These are phyloP conservation scores for Nestor notabilis DNA, from an alignment of 2,113 vertebrate species.

Conservation along the genomic window DNA sequence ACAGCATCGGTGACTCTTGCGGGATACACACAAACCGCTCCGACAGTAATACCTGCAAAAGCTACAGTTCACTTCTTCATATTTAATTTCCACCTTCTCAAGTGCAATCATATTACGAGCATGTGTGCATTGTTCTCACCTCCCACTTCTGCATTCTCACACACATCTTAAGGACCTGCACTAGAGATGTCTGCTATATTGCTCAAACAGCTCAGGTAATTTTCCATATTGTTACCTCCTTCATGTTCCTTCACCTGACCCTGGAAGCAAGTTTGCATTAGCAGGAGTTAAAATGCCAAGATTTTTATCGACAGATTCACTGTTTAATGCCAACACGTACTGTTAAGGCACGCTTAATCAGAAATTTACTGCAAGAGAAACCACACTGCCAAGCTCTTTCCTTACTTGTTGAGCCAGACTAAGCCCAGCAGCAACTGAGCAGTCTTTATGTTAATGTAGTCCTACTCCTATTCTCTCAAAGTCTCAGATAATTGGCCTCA, in stretches of 20 bases:
- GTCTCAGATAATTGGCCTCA: neutral
- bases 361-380: neutral
- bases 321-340: neutral
- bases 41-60: conserved; percentile 84
- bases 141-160: neutral
- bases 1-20: conserved; percentile 87
- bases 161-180: neutral
- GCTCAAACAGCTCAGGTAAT: neutral
- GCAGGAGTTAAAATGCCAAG: neutral
- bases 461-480: neutral
- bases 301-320: neutral
- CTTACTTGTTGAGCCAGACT: neutral
- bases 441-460: neutral
- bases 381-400: neutral
- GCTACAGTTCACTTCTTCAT: neutral
- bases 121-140: neutral
- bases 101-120: neutral
- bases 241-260: neutral
- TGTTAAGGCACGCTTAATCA: neutral
- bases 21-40: conserved; percentile 92
- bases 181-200: neutral
- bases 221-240: neutral
- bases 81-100: neutral
- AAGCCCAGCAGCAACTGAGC: neutral
- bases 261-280: neutral